Percentiles rank a stretch among this genome's conserved stretches.
Evolutionary conservation across 2,888 invertebrate genomes (phyloP).

Genomic region (Tachina grossa): DNA sequence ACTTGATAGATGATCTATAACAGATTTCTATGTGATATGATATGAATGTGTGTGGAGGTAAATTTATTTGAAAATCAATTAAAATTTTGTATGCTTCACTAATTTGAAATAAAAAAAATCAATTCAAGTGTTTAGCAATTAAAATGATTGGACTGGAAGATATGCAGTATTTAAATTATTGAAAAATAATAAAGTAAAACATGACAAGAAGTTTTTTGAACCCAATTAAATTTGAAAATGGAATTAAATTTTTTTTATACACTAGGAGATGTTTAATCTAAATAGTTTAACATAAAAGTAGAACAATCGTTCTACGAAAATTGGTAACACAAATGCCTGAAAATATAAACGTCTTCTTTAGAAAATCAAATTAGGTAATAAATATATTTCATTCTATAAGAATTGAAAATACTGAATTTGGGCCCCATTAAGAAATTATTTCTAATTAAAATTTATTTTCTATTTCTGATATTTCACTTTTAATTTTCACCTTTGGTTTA

Average conservation of each 20-base stretch:
- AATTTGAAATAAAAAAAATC: conserved; percentile 5
- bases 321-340: no score
- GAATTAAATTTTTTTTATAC: background rate
- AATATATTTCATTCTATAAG: no score
- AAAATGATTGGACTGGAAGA: conserved; percentile 15
- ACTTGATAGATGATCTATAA: conserved; percentile 35
- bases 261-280: background rate
- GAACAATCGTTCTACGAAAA: background rate
- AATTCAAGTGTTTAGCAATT: conserved; percentile 2
- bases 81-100: background rate
- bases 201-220: background rate
- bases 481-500: no score
- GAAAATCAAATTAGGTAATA: no score
- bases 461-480: no score
- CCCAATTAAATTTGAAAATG: background rate
- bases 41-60: conserved; percentile 24
- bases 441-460: no score
- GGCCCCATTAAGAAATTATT: no score
- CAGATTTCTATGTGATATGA: background rate
- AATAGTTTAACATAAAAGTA: background rate
- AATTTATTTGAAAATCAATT: conserved; percentile 19
- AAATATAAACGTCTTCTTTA: no score
- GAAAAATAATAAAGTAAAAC: background rate
- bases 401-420: no score
- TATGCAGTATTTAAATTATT: background rate